Evolutionary conservation across 2,888 invertebrate species (phyloP).

Genomic region (Idaea straminata): DNA sequence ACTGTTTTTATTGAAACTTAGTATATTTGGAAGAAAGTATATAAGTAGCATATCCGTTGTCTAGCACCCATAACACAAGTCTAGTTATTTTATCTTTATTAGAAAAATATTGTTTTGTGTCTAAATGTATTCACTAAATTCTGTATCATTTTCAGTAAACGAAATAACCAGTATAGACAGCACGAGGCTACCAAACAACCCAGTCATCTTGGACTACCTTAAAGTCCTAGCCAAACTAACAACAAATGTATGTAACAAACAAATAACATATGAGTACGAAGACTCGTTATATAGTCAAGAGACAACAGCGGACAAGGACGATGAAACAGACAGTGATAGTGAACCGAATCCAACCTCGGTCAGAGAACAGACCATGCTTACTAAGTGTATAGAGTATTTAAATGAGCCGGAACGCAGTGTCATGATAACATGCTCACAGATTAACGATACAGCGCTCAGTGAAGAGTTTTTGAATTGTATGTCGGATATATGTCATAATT

Average conservation of each 20-base stretch:
- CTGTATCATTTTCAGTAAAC: conserved; percentile 56
- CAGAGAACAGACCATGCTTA: conserved; percentile 69
- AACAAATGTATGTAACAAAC: conserved; percentile 67
- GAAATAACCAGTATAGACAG: conserved; percentile 73
- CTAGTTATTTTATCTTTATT: too few relatives aligned
- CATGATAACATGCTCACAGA: conserved; percentile 65
- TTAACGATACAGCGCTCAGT: conserved; percentile 74
- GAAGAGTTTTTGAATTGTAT: conserved; percentile 83
- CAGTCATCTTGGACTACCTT: conserved; percentile 62
- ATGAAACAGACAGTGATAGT: conserved; percentile 80
- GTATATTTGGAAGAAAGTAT: too few relatives aligned
- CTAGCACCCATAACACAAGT: too few relatives aligned
- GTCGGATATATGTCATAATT: conserved; percentile 90
- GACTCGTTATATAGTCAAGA: conserved; percentile 73
- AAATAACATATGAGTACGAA: conserved; percentile 65
- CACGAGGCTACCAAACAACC: conserved; percentile 79
- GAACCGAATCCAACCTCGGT: conserved; percentile 72
- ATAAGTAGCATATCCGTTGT: too few relatives aligned
- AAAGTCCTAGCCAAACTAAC: conserved; percentile 69
- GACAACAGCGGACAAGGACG: conserved; percentile 74
- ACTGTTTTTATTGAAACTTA: too few relatives aligned
- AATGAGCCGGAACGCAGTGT: conserved; percentile 79
- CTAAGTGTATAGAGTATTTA: conserved; percentile 82
- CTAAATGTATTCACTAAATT: too few relatives aligned
- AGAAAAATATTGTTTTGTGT: too few relatives aligned